These are phyloP conservation scores for Tromatobia lineatoria DNA, from an alignment of 2,888 invertebrate genomes.

Conservation along the genomic window DNA sequence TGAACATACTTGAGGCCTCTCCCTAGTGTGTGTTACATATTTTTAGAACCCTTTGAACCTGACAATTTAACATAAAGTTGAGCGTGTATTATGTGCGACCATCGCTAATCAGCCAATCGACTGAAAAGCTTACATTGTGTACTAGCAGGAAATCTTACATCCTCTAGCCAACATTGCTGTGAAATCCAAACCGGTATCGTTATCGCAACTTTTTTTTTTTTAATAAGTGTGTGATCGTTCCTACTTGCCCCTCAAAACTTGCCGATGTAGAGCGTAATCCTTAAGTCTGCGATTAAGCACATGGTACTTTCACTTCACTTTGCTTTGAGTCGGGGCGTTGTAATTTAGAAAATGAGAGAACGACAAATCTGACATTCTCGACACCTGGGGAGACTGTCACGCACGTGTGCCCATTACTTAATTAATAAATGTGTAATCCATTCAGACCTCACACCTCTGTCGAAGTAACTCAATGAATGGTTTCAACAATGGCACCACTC, in stretches of 20 bases:
- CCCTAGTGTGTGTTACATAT: conserved; percentile 19
- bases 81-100: conserved; percentile 23
- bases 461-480: not conserved
- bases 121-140: not conserved
- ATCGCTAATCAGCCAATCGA: conserved; percentile 32
- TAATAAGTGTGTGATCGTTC: not conserved
- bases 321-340: conserved; percentile 34
- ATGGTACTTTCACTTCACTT: conserved; percentile 67
- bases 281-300: conserved; percentile 37
- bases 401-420: conserved; percentile 42
- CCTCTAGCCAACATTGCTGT: conserved; percentile 40
- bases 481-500: not conserved
- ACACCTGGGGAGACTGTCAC: conserved; percentile 42
- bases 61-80: conserved; percentile 28
- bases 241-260: conserved; percentile 44
- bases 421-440: conserved; percentile 44
- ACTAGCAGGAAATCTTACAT: conserved; percentile 17
- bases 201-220: conserved; percentile 34
- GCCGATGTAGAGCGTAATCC: conserved; percentile 37
- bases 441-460: conserved; percentile 14
- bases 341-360: conserved; percentile 58
- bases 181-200: conserved; percentile 36
- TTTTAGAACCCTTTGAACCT: conserved; percentile 60
- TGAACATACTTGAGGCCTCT: not conserved
- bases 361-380: conserved; percentile 44